Evolutionary conservation across 2,888 invertebrate genomes (phyloP).

Genomic region (Meteorus colon): DNA sequence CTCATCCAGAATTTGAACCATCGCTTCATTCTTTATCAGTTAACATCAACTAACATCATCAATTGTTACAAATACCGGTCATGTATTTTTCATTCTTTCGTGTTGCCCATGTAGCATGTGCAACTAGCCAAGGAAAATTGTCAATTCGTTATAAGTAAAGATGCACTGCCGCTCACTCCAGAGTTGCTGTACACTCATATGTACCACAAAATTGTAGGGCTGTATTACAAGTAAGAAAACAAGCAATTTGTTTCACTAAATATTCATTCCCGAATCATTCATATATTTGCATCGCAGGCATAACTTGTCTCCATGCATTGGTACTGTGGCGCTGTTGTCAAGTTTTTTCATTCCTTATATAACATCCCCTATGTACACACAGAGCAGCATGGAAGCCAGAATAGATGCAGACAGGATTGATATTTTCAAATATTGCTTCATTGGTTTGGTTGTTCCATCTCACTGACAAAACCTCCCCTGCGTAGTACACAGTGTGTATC

Average conservation of each 20-base stretch:
- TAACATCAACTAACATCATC: not conserved
- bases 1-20: conserved; percentile 41
- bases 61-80: not conserved
- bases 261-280: conserved; percentile 39
- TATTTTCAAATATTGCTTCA: not conserved
- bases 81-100: not conserved
- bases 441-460: no score
- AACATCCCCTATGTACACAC: not conserved
- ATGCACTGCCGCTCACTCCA: no score
- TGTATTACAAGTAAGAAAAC: not conserved
- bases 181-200: no score
- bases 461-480: no score
- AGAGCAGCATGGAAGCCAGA: not conserved
- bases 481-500: no score
- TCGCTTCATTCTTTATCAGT: conserved; percentile 21
- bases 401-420: not conserved
- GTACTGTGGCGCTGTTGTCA: conserved; percentile 48
- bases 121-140: no score
- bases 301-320: conserved; percentile 42
- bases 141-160: no score
- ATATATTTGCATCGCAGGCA: not conserved
- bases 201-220: no score
- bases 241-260: not conserved
- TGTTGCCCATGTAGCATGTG: not conserved
- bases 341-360: conserved; percentile 21